phyloP scores from a whole-genome alignment of 2,888 invertebrate species.

The Amphipoea oculea region DNA sequence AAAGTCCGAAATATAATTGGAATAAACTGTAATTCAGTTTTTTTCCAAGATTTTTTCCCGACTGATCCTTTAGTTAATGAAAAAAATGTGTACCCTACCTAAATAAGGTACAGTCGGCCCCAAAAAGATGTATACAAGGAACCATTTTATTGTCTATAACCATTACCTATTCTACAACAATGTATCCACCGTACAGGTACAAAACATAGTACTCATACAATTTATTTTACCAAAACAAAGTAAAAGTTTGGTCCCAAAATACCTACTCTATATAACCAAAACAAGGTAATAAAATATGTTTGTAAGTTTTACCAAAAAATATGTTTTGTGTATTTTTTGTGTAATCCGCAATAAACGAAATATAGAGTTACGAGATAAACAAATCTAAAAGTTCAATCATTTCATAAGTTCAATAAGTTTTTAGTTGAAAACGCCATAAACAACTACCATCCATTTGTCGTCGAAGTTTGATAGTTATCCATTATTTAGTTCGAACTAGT shows the following conservation, averaged over 20 bases:
- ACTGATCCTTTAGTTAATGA: slow-evolving; percentile 48
- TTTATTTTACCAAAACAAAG: not conserved
- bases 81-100: slow-evolving; percentile 28
- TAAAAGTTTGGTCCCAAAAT: not conserved
- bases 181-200: not conserved
- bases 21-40: slow-evolving; percentile 53
- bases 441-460: too few relatives aligned
- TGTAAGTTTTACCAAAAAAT: too few relatives aligned
- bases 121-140: not conserved
- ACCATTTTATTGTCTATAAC: not conserved
- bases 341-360: too few relatives aligned
- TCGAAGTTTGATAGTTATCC: too few relatives aligned
- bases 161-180: not conserved
- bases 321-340: too few relatives aligned
- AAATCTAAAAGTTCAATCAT: too few relatives aligned
- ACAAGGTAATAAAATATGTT: not conserved
- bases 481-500: too few relatives aligned
- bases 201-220: not conserved
- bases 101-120: slow-evolving; percentile 8
- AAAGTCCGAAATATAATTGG: slow-evolving; percentile 60
- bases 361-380: not conserved
- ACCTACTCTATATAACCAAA: not conserved
- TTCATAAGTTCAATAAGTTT: not conserved
- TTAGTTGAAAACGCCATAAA: not conserved
- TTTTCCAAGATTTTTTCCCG: slow-evolving; percentile 43